Evolutionary conservation across 2,797 vertebrate species (phyloP).

Genomic region (Pseudomugil tenellus): DNA sequence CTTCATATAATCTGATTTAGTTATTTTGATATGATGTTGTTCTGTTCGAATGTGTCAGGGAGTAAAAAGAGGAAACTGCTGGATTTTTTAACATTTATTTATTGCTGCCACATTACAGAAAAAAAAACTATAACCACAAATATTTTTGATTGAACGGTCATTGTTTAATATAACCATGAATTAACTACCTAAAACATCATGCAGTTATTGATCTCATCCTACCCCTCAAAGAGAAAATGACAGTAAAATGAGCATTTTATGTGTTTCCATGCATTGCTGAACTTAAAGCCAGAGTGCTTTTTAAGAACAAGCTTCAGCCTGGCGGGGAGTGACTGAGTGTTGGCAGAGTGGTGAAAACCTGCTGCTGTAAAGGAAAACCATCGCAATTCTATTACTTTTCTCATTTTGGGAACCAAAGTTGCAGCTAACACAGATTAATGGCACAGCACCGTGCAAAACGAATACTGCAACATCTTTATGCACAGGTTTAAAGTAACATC

Average conservation of each 20-base stretch:
- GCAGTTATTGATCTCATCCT: neutral
- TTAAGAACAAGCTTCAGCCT: neutral
- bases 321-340: neutral
- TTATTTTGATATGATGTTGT: slow-evolving; percentile 5
- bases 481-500: neutral
- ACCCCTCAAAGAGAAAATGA: neutral
- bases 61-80: slow-evolving; percentile 1
- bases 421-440: neutral
- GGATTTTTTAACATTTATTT: neutral
- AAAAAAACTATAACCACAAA: neutral
- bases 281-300: neutral
- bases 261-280: neutral
- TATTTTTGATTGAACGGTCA: neutral
- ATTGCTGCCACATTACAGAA: neutral
- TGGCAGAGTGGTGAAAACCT: neutral
- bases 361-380: neutral
- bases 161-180: neutral
- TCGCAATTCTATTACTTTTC: neutral
- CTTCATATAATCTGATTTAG: slow-evolving; percentile 1
- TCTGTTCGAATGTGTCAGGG: slow-evolving; percentile 10
- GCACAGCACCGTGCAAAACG: neutral
- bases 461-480: neutral
- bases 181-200: neutral
- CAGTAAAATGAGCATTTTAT: neutral
- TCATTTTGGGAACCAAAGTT: neutral